Evolutionary conservation across 2,113 vertebrate species (phyloP).

Genomic region (Anoplopoma fimbria): DNA sequence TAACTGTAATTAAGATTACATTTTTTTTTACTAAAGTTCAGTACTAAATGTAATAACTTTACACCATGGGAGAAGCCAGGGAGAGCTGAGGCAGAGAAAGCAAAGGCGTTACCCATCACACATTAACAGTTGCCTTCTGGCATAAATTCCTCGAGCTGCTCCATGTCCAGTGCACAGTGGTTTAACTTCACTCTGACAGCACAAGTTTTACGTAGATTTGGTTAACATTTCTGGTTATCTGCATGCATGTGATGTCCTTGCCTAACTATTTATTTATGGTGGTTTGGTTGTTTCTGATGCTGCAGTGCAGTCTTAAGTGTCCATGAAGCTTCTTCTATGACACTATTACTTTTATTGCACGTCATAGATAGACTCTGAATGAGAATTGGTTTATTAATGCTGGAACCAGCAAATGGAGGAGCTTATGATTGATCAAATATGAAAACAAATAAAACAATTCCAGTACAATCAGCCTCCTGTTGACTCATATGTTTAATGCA

Average conservation of each 20-base stretch:
- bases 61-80: not conserved
- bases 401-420: not conserved
- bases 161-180: not conserved
- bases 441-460: no score
- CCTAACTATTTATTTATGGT: conserved; percentile 39
- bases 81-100: not conserved
- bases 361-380: not conserved
- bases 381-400: not conserved
- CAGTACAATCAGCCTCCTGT: no score
- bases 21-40: not conserved
- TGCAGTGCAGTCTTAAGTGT: not conserved
- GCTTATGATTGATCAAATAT: no score
- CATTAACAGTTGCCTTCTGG: not conserved
- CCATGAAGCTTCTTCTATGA: not conserved
- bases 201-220: not conserved
- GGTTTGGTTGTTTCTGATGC: conserved; percentile 27
- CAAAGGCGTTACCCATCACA: not conserved
- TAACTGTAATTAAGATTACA: not conserved
- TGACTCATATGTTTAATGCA: no score
- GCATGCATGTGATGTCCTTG: conserved; percentile 43
- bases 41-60: not conserved
- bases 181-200: not conserved
- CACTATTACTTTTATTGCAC: not conserved
- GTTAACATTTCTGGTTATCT: not conserved
- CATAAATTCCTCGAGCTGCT: not conserved